Percentiles rank a stretch among this genome's conserved stretches.
Evolutionary conservation across 2,113 vertebrate genomes (phyloP).

Genomic region (Cariama cristata): DNA sequence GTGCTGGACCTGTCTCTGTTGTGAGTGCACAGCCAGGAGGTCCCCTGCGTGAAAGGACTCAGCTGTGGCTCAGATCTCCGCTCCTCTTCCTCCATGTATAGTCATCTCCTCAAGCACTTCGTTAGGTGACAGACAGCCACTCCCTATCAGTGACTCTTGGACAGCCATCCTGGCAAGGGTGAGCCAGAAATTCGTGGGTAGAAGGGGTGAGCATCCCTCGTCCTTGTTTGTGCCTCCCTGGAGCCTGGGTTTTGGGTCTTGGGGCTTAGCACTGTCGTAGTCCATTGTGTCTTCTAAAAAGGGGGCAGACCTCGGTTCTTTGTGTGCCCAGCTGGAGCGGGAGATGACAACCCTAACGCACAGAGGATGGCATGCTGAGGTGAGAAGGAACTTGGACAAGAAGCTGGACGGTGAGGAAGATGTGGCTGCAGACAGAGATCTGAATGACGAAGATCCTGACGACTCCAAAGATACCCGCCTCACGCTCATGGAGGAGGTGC

Average conservation of each 20-base stretch:
- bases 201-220: rapidly evolving
- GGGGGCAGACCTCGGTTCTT: rapidly evolving
- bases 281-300: rapidly evolving
- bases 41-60: neutral
- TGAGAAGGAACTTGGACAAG: slow-evolving; percentile 52
- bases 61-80: too few species aligned
- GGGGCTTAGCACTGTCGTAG: rapidly evolving
- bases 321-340: neutral
- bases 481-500: slow-evolving; percentile 88
- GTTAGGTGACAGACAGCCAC: rapidly evolving
- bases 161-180: rapidly evolving
- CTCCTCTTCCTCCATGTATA: rapidly evolving
- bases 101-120: rapidly evolving
- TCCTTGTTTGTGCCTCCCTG: too few species aligned
- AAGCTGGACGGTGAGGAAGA: slow-evolving; percentile 57
- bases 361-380: slow-evolving; percentile 68
- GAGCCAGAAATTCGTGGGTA: rapidly evolving
- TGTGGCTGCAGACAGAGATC: neutral
- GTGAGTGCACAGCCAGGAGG: neutral
- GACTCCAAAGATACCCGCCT: slow-evolving; percentile 84
- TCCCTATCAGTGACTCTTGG: neutral
- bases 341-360: slow-evolving; percentile 84
- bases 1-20: neutral
- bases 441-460: slow-evolving; percentile 28
- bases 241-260: neutral